Evolutionary conservation across 2,797 vertebrate species (phyloP), one percentile per base, ranked within the genome.

Genomic region (Centropyge bicolor): DNA sequence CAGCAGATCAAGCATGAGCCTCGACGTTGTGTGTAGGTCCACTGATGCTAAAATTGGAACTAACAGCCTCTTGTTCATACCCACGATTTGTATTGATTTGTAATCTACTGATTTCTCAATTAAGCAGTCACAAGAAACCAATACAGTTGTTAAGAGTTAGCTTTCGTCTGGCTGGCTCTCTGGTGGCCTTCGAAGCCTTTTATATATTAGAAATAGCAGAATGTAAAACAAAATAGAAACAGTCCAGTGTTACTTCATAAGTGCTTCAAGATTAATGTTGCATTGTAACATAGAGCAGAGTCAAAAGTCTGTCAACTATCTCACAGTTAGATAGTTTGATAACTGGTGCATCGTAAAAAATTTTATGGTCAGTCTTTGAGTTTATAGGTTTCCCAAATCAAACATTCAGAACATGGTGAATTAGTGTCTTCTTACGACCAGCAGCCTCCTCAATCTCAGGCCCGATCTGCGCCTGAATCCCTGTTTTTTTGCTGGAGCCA

Each of bases 401-500:
- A 17, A 69, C 31, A 9, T 10, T 51, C 19, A 43, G 59, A 54
- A 19, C 41, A 36, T 19, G 40, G 38, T 24, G 4, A 24, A 51
- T 36, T 13, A 41, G 57, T 40, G 11, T 38, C 2, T 17, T 76
- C 74, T 62, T 76, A 72, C 68, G 22, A 45, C 8, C 19, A 17
- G 7, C 52, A 48, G 7, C 76, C 78, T 57, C 41, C 36, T 3
- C 65, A 45, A 46, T 62, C 3, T 46, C 24, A 38, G 61, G 46
- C 69, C 67, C 74, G 12, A n/a, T 77, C 66, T 76, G 61, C 14
- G 11, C 13, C 43, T 48, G 78, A 82, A 76, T 85, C 83, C 10
- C 49, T 69, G 78, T 88, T 82, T 78, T 88, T 82, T 78, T 75
- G 74, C 71, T 60, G 59, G 75, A 83, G 77, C 87, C 86, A 84